Conservation (phyloP, 2,113 vertebrate species). For the Tragelaphus buxtoni region DNA sequence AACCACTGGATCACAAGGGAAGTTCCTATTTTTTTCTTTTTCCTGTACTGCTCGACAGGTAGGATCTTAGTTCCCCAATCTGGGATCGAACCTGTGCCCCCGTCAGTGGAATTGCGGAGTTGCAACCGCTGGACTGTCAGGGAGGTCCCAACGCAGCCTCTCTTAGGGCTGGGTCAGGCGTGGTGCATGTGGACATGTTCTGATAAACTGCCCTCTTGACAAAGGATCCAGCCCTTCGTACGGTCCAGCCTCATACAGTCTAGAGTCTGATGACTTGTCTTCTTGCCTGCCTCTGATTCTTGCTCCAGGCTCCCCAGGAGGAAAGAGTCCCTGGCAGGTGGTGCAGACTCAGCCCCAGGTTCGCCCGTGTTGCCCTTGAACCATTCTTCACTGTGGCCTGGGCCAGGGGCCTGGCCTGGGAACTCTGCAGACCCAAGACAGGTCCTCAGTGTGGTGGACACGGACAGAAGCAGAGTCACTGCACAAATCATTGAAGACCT, state of each 20-base stretch:
- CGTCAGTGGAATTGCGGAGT: not conserved
- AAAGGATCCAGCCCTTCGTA: not conserved
- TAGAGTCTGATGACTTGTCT: not conserved
- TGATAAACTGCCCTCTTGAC: not conserved
- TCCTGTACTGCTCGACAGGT: not conserved
- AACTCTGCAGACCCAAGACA: not conserved
- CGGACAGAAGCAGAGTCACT: not conserved
- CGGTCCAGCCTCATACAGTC: not conserved
- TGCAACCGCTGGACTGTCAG: not conserved
- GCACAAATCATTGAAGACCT: not conserved
- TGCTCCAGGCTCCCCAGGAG: not conserved
- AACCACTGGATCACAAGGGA: not conserved
- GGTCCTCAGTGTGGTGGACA: not conserved
- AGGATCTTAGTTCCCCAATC: not conserved
- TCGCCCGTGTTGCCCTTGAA: not conserved
- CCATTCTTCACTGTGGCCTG: not conserved
- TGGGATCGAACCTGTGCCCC: not conserved
- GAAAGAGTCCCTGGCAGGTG: not conserved
- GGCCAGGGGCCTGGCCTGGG: not conserved
- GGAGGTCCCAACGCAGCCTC: not conserved
- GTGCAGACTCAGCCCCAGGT: not conserved
- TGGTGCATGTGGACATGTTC: not conserved
- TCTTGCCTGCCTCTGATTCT: not conserved
- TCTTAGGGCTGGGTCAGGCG: not conserved
- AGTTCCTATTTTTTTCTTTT: not conserved